Evolutionary conservation across 2,888 invertebrate genomes (phyloP), one percentile per base, ranked within the genome.

Genomic region (Epicampocera succincta): DNA sequence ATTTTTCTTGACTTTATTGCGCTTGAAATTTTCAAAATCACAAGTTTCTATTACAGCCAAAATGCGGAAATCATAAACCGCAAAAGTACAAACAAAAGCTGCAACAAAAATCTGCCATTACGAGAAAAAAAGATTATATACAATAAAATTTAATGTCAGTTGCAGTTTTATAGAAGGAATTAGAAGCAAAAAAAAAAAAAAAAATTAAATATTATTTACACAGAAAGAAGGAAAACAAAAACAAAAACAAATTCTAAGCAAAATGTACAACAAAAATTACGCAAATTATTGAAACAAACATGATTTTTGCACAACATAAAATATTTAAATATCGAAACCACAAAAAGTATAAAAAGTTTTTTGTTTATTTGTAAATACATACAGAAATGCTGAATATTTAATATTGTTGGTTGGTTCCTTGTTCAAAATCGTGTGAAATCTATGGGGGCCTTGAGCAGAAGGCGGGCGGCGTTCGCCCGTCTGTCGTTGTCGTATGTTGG

Each of bases 41-140:
- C 48, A 40, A 66, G 66, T 66, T 75, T 75, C 50, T 58, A 58
- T 68, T 68, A 15, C 58, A 75, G 33, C 33, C 6, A 9, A 58
- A 75, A 75, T 60, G 66, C 75, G 75, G 66, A 68, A 75, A 75
- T 60, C 58, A 75, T 60, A 75, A 58, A 50, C 50, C 66, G 17
- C 38, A 50, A 44, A 42, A 33, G 2, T 52, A 11, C 13, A 54
- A 54, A 42, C 0, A 48, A 63, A 40, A 25, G n/a, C 3, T 52
- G 60, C 60, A 61, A 54, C 44, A 44, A 63, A 61, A 63, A 73
- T 33, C 50, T 17, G 38, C 44, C 33, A 42, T 19, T 52, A 46
- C 19, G n/a, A 25, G 13, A 1, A 12, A 29, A 54, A 21, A 54
- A 11, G 44, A 25, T 3, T 48, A 13, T 2, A 50, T 44, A 1